A percentile compares a stretch with the other conserved stretches of the same genome.
phyloP scores from a whole-genome alignment of 2,888 invertebrate genomes.

The Drosophila meridionalis region DNA sequence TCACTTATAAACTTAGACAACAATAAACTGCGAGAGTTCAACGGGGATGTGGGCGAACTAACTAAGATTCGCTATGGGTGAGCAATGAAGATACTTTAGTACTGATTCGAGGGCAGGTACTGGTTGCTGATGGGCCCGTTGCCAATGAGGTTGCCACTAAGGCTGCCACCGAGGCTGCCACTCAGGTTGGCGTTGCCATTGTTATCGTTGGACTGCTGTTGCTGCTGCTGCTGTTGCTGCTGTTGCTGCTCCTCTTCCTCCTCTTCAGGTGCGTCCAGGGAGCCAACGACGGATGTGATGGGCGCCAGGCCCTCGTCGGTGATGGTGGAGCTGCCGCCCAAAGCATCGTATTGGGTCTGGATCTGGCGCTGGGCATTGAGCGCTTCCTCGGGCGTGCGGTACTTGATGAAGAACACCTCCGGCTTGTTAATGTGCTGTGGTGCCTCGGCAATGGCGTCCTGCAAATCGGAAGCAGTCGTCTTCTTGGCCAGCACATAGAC shows the following conservation, averaged over 20 bases:
- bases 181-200: constrained; percentile 13
- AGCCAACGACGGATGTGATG: constrained; percentile 83
- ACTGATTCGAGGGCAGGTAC: constrained; percentile 77
- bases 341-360: constrained; percentile 83
- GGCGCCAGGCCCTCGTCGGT: constrained; percentile 84
- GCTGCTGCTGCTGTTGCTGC: constrained; percentile 49
- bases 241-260: constrained; percentile 71
- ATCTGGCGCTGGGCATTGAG: constrained; percentile 84
- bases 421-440: constrained; percentile 83
- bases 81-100: constrained; percentile 77
- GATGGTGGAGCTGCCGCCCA: constrained; percentile 83
- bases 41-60: constrained; percentile 62
- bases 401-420: constrained; percentile 85
- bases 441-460: constrained; percentile 81
- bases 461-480: constrained; percentile 81
- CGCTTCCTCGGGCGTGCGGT: constrained; percentile 84
- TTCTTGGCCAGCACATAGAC: constrained; percentile 85
- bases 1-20: constrained; percentile 57
- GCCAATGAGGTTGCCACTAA: constrained; percentile 15
- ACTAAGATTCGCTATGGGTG: constrained; percentile 73
- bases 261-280: constrained; percentile 78
- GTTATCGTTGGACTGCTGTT: constrained; percentile 25
- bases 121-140: constrained; percentile 51
- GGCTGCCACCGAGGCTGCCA: neutral
- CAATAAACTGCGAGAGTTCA: constrained; percentile 34